Conservation (phyloP, 35 echinoderm and acorn worm genomes). For the Ptychodera flava region DNA sequence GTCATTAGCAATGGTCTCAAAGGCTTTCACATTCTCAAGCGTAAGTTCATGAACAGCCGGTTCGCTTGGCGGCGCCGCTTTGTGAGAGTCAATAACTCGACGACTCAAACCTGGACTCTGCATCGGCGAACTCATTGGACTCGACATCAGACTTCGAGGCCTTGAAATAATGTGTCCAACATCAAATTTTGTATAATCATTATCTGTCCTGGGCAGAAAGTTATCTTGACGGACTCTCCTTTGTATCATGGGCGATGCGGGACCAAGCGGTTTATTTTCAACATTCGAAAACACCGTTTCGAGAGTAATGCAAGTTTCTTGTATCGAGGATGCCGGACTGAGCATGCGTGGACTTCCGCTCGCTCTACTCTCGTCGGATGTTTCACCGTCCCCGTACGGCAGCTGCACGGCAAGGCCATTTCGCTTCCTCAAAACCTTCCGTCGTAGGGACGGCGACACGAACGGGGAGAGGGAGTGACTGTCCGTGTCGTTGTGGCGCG, state of each 20-base stretch:
- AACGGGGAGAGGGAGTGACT: background rate
- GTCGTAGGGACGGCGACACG: background rate
- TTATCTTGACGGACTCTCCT: background rate
- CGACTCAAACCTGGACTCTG: background rate
- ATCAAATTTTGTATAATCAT: background rate
- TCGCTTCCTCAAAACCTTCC: background rate
- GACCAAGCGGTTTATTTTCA: background rate
- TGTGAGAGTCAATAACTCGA: background rate
- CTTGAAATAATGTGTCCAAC: background rate
- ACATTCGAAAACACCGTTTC: background rate
- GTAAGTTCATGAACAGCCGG: background rate
- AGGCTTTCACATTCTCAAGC: background rate
- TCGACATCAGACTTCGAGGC: background rate
- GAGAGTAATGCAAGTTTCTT: background rate
- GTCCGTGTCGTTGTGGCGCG: background rate
- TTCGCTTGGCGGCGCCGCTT: too few relatives aligned
- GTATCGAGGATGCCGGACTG: background rate
- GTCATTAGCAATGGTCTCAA: background rate
- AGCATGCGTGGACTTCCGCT: background rate
- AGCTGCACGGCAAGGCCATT: background rate
- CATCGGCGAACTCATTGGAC: background rate
- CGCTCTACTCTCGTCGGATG: background rate
- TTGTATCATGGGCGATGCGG: background rate
- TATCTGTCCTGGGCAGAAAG: background rate
- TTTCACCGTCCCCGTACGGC: background rate